Conservation (phyloP, 2,888 invertebrate species). For the Incurvaria masculella region DNA sequence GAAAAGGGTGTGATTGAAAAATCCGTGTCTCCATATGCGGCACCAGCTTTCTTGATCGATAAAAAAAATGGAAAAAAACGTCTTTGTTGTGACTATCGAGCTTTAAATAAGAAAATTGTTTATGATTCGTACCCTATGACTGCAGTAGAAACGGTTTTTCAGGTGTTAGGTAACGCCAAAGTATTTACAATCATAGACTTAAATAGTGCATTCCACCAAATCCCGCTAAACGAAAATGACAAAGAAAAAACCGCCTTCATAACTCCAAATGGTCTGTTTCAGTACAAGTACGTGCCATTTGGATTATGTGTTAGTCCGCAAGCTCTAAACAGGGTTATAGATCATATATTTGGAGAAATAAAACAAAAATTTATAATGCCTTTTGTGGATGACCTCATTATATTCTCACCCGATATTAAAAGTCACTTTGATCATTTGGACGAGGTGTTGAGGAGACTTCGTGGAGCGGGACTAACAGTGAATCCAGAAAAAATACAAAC, state of each 20-base stretch:
- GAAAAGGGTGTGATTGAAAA: no score
- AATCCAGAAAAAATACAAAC: constrained; percentile 1
- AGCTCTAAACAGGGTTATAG: not conserved
- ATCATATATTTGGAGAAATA: not conserved
- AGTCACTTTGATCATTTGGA: not conserved
- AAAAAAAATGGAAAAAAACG: no score
- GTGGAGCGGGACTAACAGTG: not conserved
- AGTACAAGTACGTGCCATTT: not conserved
- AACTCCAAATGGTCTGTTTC: not conserved
- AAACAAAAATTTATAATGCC: constrained; percentile 7
- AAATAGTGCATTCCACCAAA: not conserved
- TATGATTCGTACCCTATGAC: not conserved
- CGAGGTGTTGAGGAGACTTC: not conserved
- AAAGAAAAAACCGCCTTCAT: not conserved
- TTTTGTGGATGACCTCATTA: constrained; percentile 4
- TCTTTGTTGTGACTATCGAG: no score
- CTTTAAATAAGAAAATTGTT: no score
- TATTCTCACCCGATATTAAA: not conserved
- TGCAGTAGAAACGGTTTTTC: not conserved
- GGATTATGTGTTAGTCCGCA: not conserved
- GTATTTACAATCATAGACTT: not conserved
- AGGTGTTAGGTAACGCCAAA: not conserved
- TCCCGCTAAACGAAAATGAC: not conserved
- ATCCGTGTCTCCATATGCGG: no score
- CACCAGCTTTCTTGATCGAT: no score